Evolutionary conservation across 2,113 vertebrate genomes (phyloP), one percentile per base, ranked within the genome.

Genomic region (Lepus americanus): DNA sequence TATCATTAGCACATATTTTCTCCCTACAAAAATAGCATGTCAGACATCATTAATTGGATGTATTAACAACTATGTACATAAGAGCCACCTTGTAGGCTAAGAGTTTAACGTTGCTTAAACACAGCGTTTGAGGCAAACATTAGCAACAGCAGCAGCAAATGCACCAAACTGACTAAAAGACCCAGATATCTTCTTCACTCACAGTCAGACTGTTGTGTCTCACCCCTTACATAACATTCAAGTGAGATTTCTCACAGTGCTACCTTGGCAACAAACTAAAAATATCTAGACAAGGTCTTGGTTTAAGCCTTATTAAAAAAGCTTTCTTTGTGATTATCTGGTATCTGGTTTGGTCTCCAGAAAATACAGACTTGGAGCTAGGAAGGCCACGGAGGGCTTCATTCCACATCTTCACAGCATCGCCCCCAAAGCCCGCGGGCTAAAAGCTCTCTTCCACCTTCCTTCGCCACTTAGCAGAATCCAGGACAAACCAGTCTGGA

Each of bases 51-150:
- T 99, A 98, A 98, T 98, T 97, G 98, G 98, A 99, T 97, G 97
- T 99, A 99, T 99, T 99, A 99, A 99, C 99, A 99, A 98, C 98
- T 99, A 99, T 99, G 98, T 99, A 99, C 99, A 98, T 89, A 97
- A 97, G 91, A 99, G 99, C 99, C 99, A 98, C 98, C 98, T 98
- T 95, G 98, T 90, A 97, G 98, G 98, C 98, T 97, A 97, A 98
- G 97, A 98, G 96, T 98, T 97, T 95, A 98, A 99, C 98, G 98
- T 98, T 98, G 98, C 98, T 99, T 98, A 98, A 99, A 99, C 98
- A 98, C 98, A 98, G 99, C 98, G 98, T 98, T 98, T 98, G 98
- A 99, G 99, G 99, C 99, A 98, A 98, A 98, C 99, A 98, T 98
- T 97, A 98, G 98, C 98, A 98, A 97, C 98, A 99, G 98, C 98